Conservation (phyloP, 2,888 invertebrate genomes). For the Heliconius cydno region DNA sequence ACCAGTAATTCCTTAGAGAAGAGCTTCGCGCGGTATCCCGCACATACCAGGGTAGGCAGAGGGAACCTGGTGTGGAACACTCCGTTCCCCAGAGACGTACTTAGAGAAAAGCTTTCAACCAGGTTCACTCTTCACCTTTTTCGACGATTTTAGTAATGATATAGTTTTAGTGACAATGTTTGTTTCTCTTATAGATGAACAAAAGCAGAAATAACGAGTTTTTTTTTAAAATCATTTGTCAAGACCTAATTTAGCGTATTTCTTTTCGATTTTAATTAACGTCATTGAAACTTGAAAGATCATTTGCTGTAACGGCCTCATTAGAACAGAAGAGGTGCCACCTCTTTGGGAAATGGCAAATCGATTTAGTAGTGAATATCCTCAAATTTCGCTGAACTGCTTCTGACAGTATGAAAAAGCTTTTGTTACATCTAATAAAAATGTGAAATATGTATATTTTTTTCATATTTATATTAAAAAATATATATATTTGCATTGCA, state of each 20-base stretch:
- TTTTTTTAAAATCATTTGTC: not conserved
- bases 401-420: no score
- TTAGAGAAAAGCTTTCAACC: not conserved
- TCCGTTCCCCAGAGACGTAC: no score
- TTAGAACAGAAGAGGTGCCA: no score
- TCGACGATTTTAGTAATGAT: not conserved
- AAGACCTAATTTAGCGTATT: no score
- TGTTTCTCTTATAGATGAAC: not conserved
- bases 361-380: not conserved
- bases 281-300: not conserved
- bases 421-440: not conserved
- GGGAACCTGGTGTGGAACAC: no score
- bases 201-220: no score
- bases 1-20: no score
- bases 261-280: no score
- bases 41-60: no score
- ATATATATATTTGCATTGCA: conserved; percentile 8
- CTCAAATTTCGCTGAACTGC: no score
- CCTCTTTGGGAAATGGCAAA: not conserved
- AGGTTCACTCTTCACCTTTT: not conserved
- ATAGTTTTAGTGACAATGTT: not conserved
- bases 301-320: not conserved
- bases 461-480: not conserved
- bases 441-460: not conserved
- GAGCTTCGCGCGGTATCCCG: no score